Evolutionary conservation across 1,140 invertebrate genomes (phyloP).

Genomic region (Scylla paramamosain): DNA sequence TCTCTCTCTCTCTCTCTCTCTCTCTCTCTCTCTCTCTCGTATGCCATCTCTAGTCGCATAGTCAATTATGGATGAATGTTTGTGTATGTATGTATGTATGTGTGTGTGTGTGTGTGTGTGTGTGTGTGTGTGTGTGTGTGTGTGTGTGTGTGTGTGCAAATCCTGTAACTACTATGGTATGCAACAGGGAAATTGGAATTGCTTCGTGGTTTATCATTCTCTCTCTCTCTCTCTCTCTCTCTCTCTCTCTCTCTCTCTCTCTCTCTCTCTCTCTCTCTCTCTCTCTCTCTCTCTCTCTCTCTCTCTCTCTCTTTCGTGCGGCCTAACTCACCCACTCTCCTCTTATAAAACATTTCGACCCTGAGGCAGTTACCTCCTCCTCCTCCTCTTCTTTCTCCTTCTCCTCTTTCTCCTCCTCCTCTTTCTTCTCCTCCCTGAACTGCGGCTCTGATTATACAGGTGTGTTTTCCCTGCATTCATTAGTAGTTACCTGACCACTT

Average conservation of each 20-base stretch:
- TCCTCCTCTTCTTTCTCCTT: not conserved
- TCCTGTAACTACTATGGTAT: conserved; percentile 22
- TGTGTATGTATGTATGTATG: not conserved
- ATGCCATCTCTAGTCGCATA: not conserved
- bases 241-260: too few relatives aligned
- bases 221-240: too few relatives aligned
- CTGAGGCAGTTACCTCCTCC: too few relatives aligned
- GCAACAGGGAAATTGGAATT: not conserved
- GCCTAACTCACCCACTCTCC: too few relatives aligned
- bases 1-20: not conserved
- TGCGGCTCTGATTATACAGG: too few relatives aligned
- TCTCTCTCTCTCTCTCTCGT: not conserved
- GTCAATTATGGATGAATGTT: not conserved
- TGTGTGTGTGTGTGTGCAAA: not conserved
- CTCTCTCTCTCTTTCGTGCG: too few relatives aligned
- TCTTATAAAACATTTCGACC: too few relatives aligned
- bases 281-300: too few relatives aligned
- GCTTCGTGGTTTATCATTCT: not conserved
- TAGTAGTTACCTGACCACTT: too few relatives aligned
- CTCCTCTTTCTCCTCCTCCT: not conserved
- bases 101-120: conserved; percentile 12
- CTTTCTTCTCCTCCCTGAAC: not conserved
- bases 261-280: too few relatives aligned
- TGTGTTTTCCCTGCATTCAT: too few relatives aligned
- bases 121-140: conserved; percentile 20